Base-by-base conservation (phyloP, 2,888 invertebrate genomes). In the Plagiodera versicolora region DNA sequence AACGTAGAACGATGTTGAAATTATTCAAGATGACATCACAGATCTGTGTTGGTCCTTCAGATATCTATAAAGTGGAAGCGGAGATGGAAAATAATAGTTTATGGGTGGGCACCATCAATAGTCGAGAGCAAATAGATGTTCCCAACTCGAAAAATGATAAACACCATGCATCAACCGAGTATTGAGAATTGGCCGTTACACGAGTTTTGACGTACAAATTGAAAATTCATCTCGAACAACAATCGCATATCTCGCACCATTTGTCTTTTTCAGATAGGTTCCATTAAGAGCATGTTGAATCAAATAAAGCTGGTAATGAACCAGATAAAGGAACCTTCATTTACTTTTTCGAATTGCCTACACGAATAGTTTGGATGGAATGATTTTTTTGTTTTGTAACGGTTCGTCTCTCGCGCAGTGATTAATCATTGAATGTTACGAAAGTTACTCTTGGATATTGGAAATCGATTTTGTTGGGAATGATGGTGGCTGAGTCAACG, bases 231-330 rank as follows among this genome's bases (percentile, higher is more conserved):
- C 68, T 69, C 39, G 51, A 62, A 71, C 71, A 70, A 68, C 68
- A 60, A 68, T 60, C 64, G 67, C 61, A 58, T 70, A 71, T 71
- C 71, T 66, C 50, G 51, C 53, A 67, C 66, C 70, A 71, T 71
- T 71, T 68, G 70, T 71, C 69, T 69, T 67, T 28, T 32, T 66
- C 50, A 70, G 67, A 68, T 67, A 63, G 64, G 63, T 65, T 53
- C 71, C 69, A 71, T 71, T 71, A 71, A 69, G 65, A 64, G 67
- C 67, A 68, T 71, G 71, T 70, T 66, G 66, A 67, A 67, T 68
- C 67, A 69, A 67, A 67, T 60, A 58, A 67, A 65, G 63, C 61
- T 64, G 64, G 61, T 66, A 66, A 66, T 65, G 68, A 67, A 67
- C 64, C 62, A 68, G 70, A 70, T 70, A 70, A 69, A 54, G 56